Conservation (phyloP, 2,888 invertebrate species). For the Xanthorhoe designata region DNA sequence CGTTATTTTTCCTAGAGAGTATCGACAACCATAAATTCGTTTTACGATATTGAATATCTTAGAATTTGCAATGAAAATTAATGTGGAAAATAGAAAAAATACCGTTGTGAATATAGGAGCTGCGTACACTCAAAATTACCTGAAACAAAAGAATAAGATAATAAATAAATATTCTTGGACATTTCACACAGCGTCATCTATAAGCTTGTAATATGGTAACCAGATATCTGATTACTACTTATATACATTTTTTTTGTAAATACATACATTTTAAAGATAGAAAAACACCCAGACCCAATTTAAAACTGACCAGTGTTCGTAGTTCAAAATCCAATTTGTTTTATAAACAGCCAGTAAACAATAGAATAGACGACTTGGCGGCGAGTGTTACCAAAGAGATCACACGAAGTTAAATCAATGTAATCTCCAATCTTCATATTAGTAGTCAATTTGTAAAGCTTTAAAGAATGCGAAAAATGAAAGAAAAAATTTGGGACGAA, state of each 20-base stretch:
- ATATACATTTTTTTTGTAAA: no score
- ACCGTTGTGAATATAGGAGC: constrained; percentile 16
- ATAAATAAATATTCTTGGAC: constrained; percentile 18
- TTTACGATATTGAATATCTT: constrained; percentile 1
- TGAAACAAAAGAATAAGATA: constrained; percentile 34
- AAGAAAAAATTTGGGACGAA: constrained; percentile 46
- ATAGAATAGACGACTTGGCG: constrained; percentile 37
- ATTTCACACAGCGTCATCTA: no score
- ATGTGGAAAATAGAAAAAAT: background rate
- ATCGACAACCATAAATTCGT: background rate
- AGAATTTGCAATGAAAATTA: background rate
- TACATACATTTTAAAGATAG: no score
- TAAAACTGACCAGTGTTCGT: constrained; percentile 2
- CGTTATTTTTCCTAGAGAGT: background rate
- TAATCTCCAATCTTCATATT: constrained; percentile 42
- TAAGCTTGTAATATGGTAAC: no score
- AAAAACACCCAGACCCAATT: no score
- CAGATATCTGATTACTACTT: no score
- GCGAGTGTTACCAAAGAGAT: constrained; percentile 25
- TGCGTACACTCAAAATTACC: constrained; percentile 27
- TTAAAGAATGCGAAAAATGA: constrained; percentile 31
- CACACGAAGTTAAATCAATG: constrained; percentile 38
- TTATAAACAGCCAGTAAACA: constrained; percentile 22
- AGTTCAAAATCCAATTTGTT: constrained; percentile 17
- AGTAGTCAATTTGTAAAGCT: constrained; percentile 51